Evolutionary conservation across 2,797 vertebrate genomes (phyloP).

Genomic region (Melopsittacus undulatus): DNA sequence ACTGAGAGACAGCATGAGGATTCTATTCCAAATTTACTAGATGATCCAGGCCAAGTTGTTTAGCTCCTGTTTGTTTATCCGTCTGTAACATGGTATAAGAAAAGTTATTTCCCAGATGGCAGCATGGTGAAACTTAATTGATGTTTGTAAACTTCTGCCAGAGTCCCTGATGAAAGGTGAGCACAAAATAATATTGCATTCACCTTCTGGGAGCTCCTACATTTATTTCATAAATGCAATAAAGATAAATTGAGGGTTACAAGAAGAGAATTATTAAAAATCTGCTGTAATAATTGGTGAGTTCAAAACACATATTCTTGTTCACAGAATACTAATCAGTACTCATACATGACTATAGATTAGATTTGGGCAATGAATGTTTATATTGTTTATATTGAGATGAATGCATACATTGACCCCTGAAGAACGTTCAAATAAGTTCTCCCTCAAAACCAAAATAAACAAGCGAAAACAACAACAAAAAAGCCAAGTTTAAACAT

Average conservation of each 20-base stretch:
- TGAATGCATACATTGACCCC: neutral
- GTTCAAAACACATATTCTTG: neutral
- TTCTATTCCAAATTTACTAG: neutral
- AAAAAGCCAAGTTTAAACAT: neutral
- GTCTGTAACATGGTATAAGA: slow-evolving; percentile 4
- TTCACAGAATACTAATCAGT: slow-evolving; percentile 23
- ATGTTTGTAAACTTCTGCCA: slow-evolving; percentile 44
- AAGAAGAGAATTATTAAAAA: slow-evolving; percentile 49
- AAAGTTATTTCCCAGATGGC: slow-evolving; percentile 60
- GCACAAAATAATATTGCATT: slow-evolving; percentile 45
- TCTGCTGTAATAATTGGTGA: slow-evolving; percentile 37
- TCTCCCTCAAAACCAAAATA: neutral
- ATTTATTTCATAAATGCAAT: slow-evolving; percentile 56
- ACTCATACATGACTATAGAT: neutral
- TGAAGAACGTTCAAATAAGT: neutral
- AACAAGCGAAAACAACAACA: no score
- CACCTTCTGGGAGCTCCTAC: slow-evolving; percentile 19
- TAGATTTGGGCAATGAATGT: neutral
- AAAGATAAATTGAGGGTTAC: slow-evolving; percentile 48
- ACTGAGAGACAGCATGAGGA: neutral
- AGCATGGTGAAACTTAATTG: slow-evolving; percentile 44
- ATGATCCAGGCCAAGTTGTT: neutral
- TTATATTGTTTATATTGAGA: neutral
- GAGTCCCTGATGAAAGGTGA: slow-evolving; percentile 34
- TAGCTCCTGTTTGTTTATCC: neutral